Conservation (phyloP, 2,113 vertebrate species). For the Dipodomys stephensi region DNA sequence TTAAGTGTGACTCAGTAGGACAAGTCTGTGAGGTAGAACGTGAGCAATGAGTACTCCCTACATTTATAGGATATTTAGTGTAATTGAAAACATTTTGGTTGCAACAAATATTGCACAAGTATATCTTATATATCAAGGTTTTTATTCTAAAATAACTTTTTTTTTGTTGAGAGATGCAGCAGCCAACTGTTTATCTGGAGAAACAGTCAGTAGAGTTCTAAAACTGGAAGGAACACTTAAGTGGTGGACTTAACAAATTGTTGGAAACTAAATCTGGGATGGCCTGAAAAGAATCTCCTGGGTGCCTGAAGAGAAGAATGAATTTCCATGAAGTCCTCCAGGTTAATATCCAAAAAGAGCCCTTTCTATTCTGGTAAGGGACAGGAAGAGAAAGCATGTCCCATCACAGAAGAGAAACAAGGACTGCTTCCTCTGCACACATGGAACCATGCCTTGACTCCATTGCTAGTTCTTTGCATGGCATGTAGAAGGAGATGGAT, state of each 20-base stretch:
- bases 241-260: neutral
- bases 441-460: neutral
- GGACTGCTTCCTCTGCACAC: neutral
- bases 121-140: too few species aligned
- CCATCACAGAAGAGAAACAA: neutral
- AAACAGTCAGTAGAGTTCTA: neutral
- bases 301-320: too few species aligned
- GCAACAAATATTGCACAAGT: neutral
- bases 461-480: neutral
- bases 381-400: neutral
- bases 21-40: neutral
- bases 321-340: too few species aligned
- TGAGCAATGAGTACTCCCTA: neutral
- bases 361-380: too few species aligned
- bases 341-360: too few species aligned
- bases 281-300: too few species aligned
- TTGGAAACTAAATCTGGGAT: neutral
- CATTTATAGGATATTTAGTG: constrained; percentile 22
- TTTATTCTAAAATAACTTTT: neutral
- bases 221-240: neutral
- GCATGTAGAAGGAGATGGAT: neutral
- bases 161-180: neutral
- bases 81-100: neutral
- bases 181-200: neutral
- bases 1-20: neutral